Evolutionary conservation across 2,113 vertebrate genomes (phyloP).

Genomic region (Pseudorhombus dupliciocellatus): DNA sequence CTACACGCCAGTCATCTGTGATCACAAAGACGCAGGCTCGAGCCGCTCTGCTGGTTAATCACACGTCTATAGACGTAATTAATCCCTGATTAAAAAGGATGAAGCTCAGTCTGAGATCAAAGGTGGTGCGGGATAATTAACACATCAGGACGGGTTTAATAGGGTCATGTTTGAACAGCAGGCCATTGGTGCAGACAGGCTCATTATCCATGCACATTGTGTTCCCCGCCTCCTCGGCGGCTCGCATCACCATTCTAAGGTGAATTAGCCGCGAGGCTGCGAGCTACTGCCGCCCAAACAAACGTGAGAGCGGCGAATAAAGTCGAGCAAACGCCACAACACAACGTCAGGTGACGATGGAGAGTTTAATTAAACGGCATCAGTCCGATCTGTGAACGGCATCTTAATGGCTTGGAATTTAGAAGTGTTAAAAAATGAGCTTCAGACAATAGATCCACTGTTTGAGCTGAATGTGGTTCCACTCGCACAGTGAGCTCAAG

Average conservation of each 20-base stretch:
- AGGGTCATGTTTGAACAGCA: constrained; percentile 37
- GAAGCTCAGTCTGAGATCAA: constrained; percentile 54
- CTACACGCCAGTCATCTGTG: neutral
- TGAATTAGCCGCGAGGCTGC: neutral
- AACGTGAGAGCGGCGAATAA: neutral
- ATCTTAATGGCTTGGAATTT: no score
- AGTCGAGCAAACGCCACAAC: neutral
- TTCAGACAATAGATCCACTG: neutral
- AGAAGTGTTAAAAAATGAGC: neutral
- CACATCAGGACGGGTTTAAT: constrained; percentile 37
- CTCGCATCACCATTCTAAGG: constrained; percentile 6
- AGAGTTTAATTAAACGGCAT: neutral
- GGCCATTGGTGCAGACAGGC: constrained; percentile 31
- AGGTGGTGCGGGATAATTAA: constrained; percentile 58
- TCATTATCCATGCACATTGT: constrained; percentile 34
- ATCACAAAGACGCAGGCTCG: neutral
- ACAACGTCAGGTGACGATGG: neutral
- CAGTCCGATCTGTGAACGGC: no score
- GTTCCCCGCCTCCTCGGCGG: neutral
- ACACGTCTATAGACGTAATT: constrained; percentile 55
- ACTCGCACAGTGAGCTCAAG: neutral
- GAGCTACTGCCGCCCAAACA: neutral
- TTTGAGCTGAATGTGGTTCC: neutral
- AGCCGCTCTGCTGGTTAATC: constrained; percentile 43
- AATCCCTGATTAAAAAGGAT: constrained; percentile 68